Percentiles rank a stretch among this genome's conserved stretches.
These are phyloP conservation scores for Lasioglossum oenotherae DNA, from an alignment of 2,888 invertebrate species.

Conservation along the genomic window DNA sequence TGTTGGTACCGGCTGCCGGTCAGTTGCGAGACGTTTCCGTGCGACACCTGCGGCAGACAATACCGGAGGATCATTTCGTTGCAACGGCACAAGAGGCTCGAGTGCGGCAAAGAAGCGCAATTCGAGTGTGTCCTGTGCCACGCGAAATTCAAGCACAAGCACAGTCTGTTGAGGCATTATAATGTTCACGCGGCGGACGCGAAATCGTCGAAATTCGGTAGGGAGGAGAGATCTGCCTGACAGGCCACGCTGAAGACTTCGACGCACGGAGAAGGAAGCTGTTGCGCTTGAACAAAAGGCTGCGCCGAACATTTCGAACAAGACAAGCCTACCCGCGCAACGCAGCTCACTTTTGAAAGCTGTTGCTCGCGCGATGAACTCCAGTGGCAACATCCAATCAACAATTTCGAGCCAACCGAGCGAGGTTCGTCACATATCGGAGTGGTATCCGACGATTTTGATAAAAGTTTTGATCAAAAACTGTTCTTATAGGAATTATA, in stretches of 20 bases:
- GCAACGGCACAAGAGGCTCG: conserved; percentile 84
- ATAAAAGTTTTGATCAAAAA: neutral
- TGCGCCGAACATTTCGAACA: neutral
- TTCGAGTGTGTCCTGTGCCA: conserved; percentile 84
- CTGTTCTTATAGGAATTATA: neutral
- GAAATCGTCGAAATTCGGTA: conserved; percentile 28
- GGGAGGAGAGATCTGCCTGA: conserved; percentile 49
- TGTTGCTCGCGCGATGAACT: too few species aligned
- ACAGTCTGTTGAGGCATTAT: conserved; percentile 79
- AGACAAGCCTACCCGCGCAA: neutral
- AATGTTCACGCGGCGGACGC: conserved; percentile 70
- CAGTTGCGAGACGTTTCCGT: conserved; percentile 73
- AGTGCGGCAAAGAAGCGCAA: conserved; percentile 85
- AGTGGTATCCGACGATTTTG: neutral
- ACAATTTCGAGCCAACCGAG: neutral
- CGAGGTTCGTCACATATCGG: neutral
- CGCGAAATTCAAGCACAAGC: conserved; percentile 81
- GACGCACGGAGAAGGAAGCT: conserved; percentile 4
- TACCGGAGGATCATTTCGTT: conserved; percentile 80
- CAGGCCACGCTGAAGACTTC: conserved; percentile 19
- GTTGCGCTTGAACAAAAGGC: neutral
- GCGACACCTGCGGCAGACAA: conserved; percentile 79
- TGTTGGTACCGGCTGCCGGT: conserved; percentile 64
- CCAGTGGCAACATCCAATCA: neutral
- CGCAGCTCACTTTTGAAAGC: neutral